Evolutionary conservation across 2,797 vertebrate genomes (phyloP).

Genomic region (Rachycentron canadum): DNA sequence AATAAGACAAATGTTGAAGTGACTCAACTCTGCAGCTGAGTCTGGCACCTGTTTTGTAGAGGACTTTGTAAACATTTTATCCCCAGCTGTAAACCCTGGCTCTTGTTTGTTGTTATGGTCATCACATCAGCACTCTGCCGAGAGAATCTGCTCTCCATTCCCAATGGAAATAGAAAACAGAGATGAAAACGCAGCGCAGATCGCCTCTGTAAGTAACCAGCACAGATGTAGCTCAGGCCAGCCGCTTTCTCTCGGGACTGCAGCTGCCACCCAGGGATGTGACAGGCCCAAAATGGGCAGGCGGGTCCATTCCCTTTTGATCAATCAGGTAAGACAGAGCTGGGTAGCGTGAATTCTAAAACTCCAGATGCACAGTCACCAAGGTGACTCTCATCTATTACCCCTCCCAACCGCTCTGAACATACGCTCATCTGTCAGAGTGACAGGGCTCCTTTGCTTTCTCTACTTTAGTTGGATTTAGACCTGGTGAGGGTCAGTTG

Average conservation of each 20-base stretch:
- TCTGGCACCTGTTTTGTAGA: conserved; percentile 48
- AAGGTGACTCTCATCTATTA: conserved; percentile 79
- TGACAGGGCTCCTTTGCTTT: conserved; percentile 48
- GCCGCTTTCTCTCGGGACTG: conserved; percentile 57
- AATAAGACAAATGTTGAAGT: conserved; percentile 69
- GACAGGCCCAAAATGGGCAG: conserved; percentile 72
- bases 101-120: conserved; percentile 63
- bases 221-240: conserved; percentile 60
- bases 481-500: conserved; percentile 40
- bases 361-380: conserved; percentile 74
- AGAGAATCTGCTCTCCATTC: conserved; percentile 55
- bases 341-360: conserved; percentile 71
- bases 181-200: conserved; percentile 68
- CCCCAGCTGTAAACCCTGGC: conserved; percentile 56
- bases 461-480: conserved; percentile 52
- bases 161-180: conserved; percentile 72
- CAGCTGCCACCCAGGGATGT: conserved; percentile 67
- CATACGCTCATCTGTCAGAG: conserved; percentile 65
- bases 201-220: conserved; percentile 56
- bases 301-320: conserved; percentile 76
- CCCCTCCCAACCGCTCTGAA: conserved; percentile 48
- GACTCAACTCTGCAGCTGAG: conserved; percentile 61
- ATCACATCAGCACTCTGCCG: conserved; percentile 56
- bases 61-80: conserved; percentile 71
- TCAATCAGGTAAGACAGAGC: conserved; percentile 77